Base-by-base conservation (phyloP, 2,888 invertebrate species). In the Mylabris sibirica region DNA sequence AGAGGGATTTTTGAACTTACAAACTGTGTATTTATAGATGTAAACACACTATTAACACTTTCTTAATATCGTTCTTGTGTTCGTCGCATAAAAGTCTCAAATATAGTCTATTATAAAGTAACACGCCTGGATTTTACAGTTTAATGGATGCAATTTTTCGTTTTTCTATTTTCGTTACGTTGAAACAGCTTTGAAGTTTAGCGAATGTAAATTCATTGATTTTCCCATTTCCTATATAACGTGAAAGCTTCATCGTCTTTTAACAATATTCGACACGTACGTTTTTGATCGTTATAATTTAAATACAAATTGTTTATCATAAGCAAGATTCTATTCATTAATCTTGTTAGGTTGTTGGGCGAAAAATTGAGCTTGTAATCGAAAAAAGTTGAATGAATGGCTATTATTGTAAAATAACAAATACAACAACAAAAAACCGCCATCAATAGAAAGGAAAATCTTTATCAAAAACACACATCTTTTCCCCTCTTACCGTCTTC, bases 381-480 rank as follows among this genome's bases (percentile, higher is more conserved):
- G 65, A 62, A 68, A 68, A 65, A 14, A 38, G 20, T 64, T 60
- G 63, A 63, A 65, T 22, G 35, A 65, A 69, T 66, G 63, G 63
- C 57, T 26, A 59, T 26, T 9, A 35, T 57, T 59, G 62, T 30
- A 30, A 6, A 6, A 30, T 30, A 30, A 30, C 5, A 30, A 68
- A 61, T 53, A 64, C 57, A 64, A 24, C 17, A 62, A 34, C 11
- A 14, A 44, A 44, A n/a, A 8, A 17, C 44, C 44, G n/a, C n/a
- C 65, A 70, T 70, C 66, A 68, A 66, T 61, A 63, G 60, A 63
- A 66, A 24, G 20, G 49, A 64, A 70, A 74, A 76, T 72, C 67
- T 74, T 77, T 77, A 79, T 78, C 78, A 76, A 78, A 77, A 76
- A 74, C 75, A 79, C 73, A 69, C 76, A 76, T 76, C 78, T 78